A percentile compares a stretch with the other conserved stretches of the same genome.
Conservation (phyloP, 2,113 vertebrate species). For the Lathamus discolor region DNA sequence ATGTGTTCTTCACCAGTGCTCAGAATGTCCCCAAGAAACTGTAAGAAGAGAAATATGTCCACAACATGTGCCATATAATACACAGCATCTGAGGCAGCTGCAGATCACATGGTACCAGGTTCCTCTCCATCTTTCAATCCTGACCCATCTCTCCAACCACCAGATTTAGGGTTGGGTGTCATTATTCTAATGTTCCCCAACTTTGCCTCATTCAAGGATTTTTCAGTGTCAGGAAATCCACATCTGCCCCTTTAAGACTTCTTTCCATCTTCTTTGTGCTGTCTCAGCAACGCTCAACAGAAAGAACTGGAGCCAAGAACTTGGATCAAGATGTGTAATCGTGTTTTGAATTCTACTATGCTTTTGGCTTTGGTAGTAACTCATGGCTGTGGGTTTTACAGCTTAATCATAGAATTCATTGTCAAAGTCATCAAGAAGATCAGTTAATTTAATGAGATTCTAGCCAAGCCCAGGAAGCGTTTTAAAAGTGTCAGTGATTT, state of each 20-base stretch:
- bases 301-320: conserved; percentile 28
- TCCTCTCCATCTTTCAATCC: background rate
- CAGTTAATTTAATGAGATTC: conserved; percentile 7
- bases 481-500: conserved; percentile 2
- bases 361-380: background rate
- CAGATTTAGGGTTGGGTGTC: background rate
- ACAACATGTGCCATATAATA: background rate
- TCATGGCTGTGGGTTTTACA: background rate
- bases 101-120: background rate
- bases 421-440: conserved; percentile 27
- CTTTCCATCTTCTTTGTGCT: background rate
- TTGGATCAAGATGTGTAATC: background rate
- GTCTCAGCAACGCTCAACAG: conserved; percentile 9
- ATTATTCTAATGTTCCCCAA: background rate
- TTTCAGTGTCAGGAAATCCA: background rate
- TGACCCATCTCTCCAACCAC: background rate
- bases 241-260: conserved; percentile 18
- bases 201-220: background rate
- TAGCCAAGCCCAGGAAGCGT: conserved; percentile 20
- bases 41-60: background rate
- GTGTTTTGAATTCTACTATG: conserved; percentile 5
- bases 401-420: conserved; percentile 7
- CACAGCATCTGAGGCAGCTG: background rate
- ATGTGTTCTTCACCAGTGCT: background rate
- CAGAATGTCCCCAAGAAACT: background rate